phyloP scores from a whole-genome alignment of 2,888 invertebrate genomes.

The Leistus spinibarbis region DNA sequence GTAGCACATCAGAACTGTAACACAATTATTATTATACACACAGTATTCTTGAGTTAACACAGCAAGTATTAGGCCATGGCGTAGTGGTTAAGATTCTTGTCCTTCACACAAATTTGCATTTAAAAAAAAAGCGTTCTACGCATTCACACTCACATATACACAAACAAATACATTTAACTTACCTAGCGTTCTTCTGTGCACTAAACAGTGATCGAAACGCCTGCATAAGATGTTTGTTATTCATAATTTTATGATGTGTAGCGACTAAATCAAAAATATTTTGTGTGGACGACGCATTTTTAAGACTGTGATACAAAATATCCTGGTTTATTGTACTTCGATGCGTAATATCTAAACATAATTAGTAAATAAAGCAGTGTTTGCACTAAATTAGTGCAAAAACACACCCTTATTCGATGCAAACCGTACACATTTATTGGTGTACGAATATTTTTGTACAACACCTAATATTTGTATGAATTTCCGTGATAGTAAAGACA shows the following conservation, averaged over 20 bases:
- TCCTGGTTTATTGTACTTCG: slow-evolving; percentile 50
- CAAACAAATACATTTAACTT: too few relatives aligned
- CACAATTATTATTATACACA: slow-evolving; percentile 31
- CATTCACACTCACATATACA: too few relatives aligned
- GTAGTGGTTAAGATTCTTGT: too few relatives aligned
- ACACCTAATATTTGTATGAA: not conserved
- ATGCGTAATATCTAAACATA: slow-evolving; percentile 14
- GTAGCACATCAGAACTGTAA: slow-evolving; percentile 53
- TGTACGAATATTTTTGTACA: not conserved
- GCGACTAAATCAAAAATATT: slow-evolving; percentile 60
- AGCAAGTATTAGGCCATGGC: too few relatives aligned
- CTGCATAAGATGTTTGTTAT: slow-evolving; percentile 62
- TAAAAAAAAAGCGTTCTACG: too few relatives aligned
- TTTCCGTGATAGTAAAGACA: slow-evolving; percentile 14
- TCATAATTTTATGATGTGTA: slow-evolving; percentile 58
- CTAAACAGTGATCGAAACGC: slow-evolving; percentile 63
- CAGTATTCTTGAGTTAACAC: too few relatives aligned
- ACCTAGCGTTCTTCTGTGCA: slow-evolving; percentile 62
- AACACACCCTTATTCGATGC: not conserved
- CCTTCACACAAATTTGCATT: too few relatives aligned
- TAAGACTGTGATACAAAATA: slow-evolving; percentile 58
- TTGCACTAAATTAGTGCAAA: not conserved
- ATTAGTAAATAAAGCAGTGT: not conserved
- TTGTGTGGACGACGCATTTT: slow-evolving; percentile 55
- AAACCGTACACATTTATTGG: not conserved